These are phyloP conservation scores for Pseudonaja textilis DNA, from an alignment of 2,113 vertebrate species.

Conservation along the genomic window DNA sequence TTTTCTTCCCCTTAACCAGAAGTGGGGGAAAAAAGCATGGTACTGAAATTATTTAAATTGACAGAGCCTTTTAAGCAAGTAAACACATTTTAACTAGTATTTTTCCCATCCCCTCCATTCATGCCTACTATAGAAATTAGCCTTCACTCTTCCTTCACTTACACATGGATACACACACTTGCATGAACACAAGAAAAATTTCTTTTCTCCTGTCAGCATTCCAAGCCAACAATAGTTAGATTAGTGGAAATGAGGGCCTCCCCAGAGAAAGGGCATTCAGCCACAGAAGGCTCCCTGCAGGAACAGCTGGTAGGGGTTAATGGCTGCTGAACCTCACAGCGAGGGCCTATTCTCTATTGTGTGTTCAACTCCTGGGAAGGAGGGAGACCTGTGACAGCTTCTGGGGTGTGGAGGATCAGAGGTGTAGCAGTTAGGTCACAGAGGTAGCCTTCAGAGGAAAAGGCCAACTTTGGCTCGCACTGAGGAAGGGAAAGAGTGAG, in stretches of 20 bases:
- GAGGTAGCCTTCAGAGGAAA: constrained; percentile 70
- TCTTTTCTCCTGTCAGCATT: constrained; percentile 99
- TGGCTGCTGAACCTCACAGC: constrained; percentile 99
- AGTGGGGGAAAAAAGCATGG: constrained; percentile 62
- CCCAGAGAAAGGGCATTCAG: constrained; percentile 98
- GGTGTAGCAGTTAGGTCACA: constrained; percentile 90
- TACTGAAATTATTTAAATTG: constrained; percentile 85
- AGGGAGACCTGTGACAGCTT: constrained; percentile 98
- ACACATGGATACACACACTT: constrained; percentile 99
- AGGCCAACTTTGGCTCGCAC: constrained; percentile 62
- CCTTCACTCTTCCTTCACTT: constrained; percentile 99
- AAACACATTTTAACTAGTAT: constrained; percentile 95
- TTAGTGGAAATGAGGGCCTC: constrained; percentile 99
- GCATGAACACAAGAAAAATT: constrained; percentile 99
- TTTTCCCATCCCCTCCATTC: constrained; percentile 94
- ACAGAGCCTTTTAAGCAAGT: constrained; percentile 84
- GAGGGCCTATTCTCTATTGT: constrained; percentile 99
- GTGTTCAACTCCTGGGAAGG: constrained; percentile 99
- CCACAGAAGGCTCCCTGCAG: constrained; percentile 98
- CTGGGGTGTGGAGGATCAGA: constrained; percentile 92
- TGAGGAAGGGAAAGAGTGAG: constrained; percentile 51
- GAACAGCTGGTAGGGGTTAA: constrained; percentile 99
- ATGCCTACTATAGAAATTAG: constrained; percentile 99
- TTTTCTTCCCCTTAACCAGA: constrained; percentile 61
- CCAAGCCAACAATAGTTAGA: constrained; percentile 99